Conservation (phyloP, 35 echinoderm and acorn worm genomes). For the Heliocidaris tuberculata region DNA sequence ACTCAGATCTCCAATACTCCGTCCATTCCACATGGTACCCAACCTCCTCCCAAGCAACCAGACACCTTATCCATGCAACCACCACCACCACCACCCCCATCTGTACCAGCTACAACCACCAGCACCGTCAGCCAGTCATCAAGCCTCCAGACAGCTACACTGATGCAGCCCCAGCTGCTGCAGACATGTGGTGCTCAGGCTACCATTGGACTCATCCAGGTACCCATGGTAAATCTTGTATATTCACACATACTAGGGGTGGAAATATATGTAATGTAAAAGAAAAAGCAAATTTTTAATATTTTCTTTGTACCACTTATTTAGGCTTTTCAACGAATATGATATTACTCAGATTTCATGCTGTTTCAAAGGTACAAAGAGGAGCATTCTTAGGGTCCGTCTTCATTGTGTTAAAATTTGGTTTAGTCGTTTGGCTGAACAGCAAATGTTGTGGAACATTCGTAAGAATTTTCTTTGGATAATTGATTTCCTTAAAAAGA, state of each 20-base stretch:
- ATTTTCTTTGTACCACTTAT: no score
- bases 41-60: background rate
- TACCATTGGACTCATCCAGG: slow-evolving; percentile 74
- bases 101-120: background rate
- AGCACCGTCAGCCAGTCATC: background rate
- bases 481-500: no score
- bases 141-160: background rate
- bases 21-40: background rate
- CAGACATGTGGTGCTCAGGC: slow-evolving; percentile 76
- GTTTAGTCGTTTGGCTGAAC: no score
- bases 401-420: no score
- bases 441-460: no score
- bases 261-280: background rate
- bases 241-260: background rate
- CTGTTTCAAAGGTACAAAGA: no score
- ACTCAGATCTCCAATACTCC: background rate
- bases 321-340: no score
- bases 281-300: no score
- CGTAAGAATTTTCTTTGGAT: no score
- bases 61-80: background rate
- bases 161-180: slow-evolving; percentile 67
- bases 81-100: background rate
- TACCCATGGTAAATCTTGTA: slow-evolving; percentile 32
- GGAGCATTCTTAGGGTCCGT: no score
- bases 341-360: no score